A percentile compares a stretch with the other conserved stretches of the same genome.
Evolutionary conservation across 2,888 invertebrate species (phyloP).

Genomic region (Celastrina argiolus): DNA sequence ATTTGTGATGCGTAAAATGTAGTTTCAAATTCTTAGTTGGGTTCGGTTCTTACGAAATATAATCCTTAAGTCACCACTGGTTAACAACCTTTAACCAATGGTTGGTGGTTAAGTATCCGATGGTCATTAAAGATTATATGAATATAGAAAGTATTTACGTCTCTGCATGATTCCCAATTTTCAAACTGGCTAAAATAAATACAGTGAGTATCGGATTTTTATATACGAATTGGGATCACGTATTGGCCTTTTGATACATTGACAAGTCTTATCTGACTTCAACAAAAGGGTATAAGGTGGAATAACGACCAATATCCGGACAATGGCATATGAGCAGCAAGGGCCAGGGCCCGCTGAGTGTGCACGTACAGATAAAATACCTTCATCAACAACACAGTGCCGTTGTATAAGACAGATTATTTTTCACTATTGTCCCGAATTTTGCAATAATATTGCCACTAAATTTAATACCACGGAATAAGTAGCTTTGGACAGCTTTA

Average conservation of each 20-base stretch:
- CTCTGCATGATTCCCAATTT: not conserved
- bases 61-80: too few species aligned
- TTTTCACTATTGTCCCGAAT: not conserved
- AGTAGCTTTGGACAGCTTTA: too few species aligned
- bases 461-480: too few species aligned
- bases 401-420: not conserved
- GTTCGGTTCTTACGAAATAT: too few species aligned
- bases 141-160: not conserved
- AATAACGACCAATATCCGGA: constrained; percentile 17
- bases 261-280: not conserved
- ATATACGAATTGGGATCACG: not conserved
- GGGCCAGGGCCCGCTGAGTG: not conserved
- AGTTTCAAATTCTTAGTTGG: too few species aligned
- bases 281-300: constrained; percentile 12
- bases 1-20: too few species aligned
- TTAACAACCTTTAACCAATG: too few species aligned
- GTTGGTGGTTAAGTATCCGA: too few species aligned
- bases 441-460: too few species aligned
- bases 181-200: not conserved
- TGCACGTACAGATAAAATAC: constrained; percentile 6
- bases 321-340: not conserved
- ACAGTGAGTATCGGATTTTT: constrained; percentile 1
- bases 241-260: not conserved
- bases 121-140: too few species aligned
- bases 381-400: not conserved